Evolutionary conservation across 2,113 vertebrate species (phyloP), one percentile per base, ranked within the genome.

Genomic region (Zapornia atra): DNA sequence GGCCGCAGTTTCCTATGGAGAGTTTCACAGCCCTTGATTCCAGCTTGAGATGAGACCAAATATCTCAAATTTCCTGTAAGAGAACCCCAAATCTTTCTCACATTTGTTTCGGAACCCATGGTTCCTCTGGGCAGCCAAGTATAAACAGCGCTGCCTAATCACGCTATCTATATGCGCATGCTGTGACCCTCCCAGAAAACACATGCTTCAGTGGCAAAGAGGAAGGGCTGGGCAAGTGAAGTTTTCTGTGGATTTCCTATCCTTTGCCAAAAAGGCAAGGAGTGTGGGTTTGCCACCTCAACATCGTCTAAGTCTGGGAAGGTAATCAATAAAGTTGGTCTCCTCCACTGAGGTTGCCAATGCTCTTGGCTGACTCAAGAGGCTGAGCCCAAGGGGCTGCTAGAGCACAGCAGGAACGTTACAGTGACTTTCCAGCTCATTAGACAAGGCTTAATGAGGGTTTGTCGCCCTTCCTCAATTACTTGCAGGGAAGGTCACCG

Each of bases 401-500:
- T 8, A 6, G 14, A 6, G 15, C 53, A 40, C 85, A 78, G 87
- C 61, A 81, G 42, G 82, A 94, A 94, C 57, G 56, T 40, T 84
- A 26, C 42, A 9, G 42, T 36, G 94, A 75, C 91, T 92, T 90
- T 92, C 77, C 88, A 92, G 91, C 83, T 95, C 96, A 92, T 96
- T 95, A 94, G 70, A 72, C 9, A 3, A 91, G 66, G 26, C 89
- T 85, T 94, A 97, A 96, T 84, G 92, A 96, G 96, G 12, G 73
- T 73, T 75, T 72, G 75, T 24, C 93, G 91, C 95, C 88, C 77
- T 96, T 89, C 77, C 31, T 82, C 77, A 64, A 0, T 65, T 64
- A 18, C 57, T 82, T 59, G 48, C 46, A 92, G 70, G 34, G 72
- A 29, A 93, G 53, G 88, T 53, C 72, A 88, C 18, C 31, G 17